Conservation (phyloP, 2,797 vertebrate genomes). For the Carapus acus region DNA sequence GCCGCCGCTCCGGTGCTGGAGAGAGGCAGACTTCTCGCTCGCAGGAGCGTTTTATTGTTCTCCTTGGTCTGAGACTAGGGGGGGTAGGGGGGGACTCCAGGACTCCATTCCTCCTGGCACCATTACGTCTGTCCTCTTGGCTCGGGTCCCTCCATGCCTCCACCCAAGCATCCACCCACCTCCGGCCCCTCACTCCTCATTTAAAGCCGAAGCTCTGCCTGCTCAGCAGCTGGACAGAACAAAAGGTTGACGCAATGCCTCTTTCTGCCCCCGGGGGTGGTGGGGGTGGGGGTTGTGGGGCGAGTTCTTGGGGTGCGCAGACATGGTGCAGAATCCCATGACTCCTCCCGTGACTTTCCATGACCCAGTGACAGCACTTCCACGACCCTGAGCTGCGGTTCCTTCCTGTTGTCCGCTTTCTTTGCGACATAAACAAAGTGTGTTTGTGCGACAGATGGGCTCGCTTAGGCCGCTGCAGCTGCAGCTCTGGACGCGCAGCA, state of each 20-base stretch:
- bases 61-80: conserved; percentile 48
- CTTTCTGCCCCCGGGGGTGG: conserved; percentile 42
- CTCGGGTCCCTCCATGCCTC: conserved; percentile 15
- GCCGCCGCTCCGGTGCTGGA: conserved; percentile 37
- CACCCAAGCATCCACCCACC: conserved; percentile 33
- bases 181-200: conserved; percentile 37
- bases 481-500: conserved; percentile 18
- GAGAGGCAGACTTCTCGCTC: conserved; percentile 28
- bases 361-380: background rate
- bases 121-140: conserved; percentile 47
- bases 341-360: conserved; percentile 36
- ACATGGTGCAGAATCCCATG: conserved; percentile 33
- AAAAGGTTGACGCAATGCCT: conserved; percentile 58
- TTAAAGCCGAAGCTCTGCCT: conserved; percentile 57
- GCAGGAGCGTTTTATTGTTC: conserved; percentile 54
- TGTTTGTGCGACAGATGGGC: conserved; percentile 18
- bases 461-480: conserved; percentile 21
- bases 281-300: too few species aligned
- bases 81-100: too few species aligned
- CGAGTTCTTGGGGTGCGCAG: conserved; percentile 23
- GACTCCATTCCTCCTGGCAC: conserved; percentile 46
- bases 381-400: conserved; percentile 21
- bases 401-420: conserved; percentile 20
- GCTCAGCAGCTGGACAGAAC: conserved; percentile 65
- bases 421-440: conserved; percentile 9